Base-by-base conservation (phyloP, 2,888 invertebrate species). In the Anorthoa munda region DNA sequence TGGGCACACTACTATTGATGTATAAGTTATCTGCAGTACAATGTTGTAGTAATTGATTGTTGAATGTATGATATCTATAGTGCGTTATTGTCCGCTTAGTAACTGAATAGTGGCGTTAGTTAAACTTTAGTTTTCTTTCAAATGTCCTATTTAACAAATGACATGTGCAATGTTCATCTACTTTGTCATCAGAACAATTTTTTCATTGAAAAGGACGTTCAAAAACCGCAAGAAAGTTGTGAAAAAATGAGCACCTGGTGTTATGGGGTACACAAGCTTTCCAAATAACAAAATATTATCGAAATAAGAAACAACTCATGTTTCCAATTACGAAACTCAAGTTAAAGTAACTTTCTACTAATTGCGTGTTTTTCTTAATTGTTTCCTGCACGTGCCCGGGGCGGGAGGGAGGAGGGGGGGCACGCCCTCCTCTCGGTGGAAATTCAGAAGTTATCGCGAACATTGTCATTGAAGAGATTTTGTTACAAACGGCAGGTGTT, bases 401-500 rank as follows among this genome's bases (percentile, higher is more conserved):
- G n/a, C n/a, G n/a, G n/a, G n/a, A n/a, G n/a, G n/a, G n/a, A n/a
- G n/a, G n/a, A n/a, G n/a, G 39, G 39, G 39, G 4, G 26, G 23
- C n/a, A 26, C 11, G 4, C 9, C 26, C 1, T 12, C 31, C 31
- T 18, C 58, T 9, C 48, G 15, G 12, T n/a, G 15, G 9, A 48
- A 23, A 48, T 61, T 48, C 70, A 23, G 53, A 60, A 23, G 26
- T 55, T 79, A 39, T 23, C 12, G 48, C 12, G n/a, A 67, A 63
- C 13, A 23, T 53, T 67, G n/a, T 13, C 23, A 39, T 39, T 48
- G 51, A 58, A 61, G 53, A 53, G 79, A 31, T 72, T 65, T 56
- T 26, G 45, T 67, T 65, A 64, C 58, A 31, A 21, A 17, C 51
- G 73, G 50, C 61, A 73, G 84, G 68, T 84, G 65, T 50, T 56